Conservation (phyloP, 1,140 invertebrate genomes). For the Sminthurinus signatus region DNA sequence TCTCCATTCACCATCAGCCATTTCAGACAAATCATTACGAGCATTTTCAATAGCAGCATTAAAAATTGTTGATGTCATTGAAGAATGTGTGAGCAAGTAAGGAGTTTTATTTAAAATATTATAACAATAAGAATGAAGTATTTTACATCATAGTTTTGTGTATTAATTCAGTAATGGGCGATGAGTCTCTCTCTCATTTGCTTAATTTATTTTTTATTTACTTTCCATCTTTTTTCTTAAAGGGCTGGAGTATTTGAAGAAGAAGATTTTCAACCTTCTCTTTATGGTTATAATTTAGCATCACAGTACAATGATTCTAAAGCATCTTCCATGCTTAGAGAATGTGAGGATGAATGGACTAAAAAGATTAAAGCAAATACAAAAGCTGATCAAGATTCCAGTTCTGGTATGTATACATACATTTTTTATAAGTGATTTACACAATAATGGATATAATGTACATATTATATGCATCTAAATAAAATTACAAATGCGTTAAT, state of each 20-base stretch:
- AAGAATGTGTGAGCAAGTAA: slow-evolving; percentile 78
- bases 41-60: slow-evolving; percentile 81
- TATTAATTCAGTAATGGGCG: no score
- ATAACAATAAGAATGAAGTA: no score
- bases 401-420: no score
- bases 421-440: no score
- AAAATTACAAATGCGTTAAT: no score
- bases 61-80: slow-evolving; percentile 84
- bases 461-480: no score
- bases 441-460: no score
- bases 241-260: slow-evolving; percentile 83
- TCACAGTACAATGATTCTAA: slow-evolving; percentile 75
- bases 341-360: slow-evolving; percentile 86
- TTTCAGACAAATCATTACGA: slow-evolving; percentile 74
- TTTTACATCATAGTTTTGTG: no score
- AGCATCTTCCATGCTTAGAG: slow-evolving; percentile 72
- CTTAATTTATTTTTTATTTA: neutral
- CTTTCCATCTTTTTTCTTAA: slow-evolving; percentile 19
- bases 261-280: slow-evolving; percentile 91
- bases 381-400: slow-evolving; percentile 38
- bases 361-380: slow-evolving; percentile 55
- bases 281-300: slow-evolving; percentile 75
- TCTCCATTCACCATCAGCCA: slow-evolving; percentile 79
- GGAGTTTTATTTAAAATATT: no score
- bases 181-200: no score